A percentile compares a stretch with the other conserved stretches of the same genome.
Conservation (phyloP, 2,888 invertebrate species). For the Clistopyga incitator region DNA sequence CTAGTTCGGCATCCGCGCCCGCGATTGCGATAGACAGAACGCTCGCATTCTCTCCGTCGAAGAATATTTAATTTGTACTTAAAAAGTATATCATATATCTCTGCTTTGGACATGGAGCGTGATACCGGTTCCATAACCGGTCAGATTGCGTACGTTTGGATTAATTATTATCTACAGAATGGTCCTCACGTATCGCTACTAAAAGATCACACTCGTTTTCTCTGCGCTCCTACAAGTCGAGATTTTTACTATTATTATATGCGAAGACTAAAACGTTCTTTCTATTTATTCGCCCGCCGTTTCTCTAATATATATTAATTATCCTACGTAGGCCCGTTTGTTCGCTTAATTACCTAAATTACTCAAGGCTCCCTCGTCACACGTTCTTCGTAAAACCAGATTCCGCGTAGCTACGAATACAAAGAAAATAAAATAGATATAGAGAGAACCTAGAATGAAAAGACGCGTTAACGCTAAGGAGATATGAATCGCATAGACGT, state of each 20-base stretch:
- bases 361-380: conserved; percentile 25
- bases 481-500: conserved; percentile 66
- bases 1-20: conserved; percentile 68
- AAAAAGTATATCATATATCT: conserved; percentile 70
- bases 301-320: conserved; percentile 69
- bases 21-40: conserved; percentile 37
- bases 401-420: conserved; percentile 2
- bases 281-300: conserved; percentile 60
- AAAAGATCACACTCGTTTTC: conserved; percentile 61
- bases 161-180: conserved; percentile 69
- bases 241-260: conserved; percentile 64
- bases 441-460: conserved; percentile 57
- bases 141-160: conserved; percentile 54
- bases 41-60: conserved; percentile 29
- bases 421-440: conserved; percentile 18
- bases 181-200: conserved; percentile 64
- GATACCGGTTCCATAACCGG: conserved; percentile 46
- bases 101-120: conserved; percentile 67
- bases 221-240: conserved; percentile 60
- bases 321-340: conserved; percentile 78
- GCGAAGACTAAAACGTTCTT: conserved; percentile 60
- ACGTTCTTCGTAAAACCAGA: conserved; percentile 39
- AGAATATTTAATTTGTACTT: conserved; percentile 72
- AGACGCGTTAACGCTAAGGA: conserved; percentile 61
- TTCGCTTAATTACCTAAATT: conserved; percentile 76